phyloP scores from a whole-genome alignment of 2,113 vertebrate genomes.

The Nibea coibor region DNA sequence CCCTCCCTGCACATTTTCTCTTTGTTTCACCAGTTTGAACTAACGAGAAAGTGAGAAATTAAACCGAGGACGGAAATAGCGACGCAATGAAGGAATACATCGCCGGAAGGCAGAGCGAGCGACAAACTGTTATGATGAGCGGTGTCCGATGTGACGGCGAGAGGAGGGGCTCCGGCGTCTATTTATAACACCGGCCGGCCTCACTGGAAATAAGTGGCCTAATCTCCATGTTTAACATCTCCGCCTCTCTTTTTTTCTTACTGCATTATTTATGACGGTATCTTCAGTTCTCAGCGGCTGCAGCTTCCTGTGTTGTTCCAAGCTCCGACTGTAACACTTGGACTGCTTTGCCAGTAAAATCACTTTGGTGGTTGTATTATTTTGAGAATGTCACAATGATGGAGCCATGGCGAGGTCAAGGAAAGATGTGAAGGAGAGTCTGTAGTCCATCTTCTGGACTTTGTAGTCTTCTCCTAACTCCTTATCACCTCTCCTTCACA shows the following conservation, averaged over 20 bases:
- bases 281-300: too few species aligned
- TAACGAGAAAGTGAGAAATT: slow-evolving; percentile 26
- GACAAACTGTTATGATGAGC: slow-evolving; percentile 44
- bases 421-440: too few species aligned
- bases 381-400: slow-evolving; percentile 17
- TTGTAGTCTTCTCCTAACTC: too few species aligned
- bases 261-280: slow-evolving; percentile 17
- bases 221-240: slow-evolving; percentile 9
- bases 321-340: too few species aligned
- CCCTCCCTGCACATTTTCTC: background rate
- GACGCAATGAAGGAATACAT: slow-evolving; percentile 40
- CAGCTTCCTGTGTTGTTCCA: too few species aligned
- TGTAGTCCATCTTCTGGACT: too few species aligned
- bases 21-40: slow-evolving; percentile 8
- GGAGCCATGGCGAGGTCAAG: too few species aligned
- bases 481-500: too few species aligned
- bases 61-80: slow-evolving; percentile 31
- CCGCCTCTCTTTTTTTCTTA: background rate
- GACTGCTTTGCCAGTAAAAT: background rate
- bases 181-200: background rate
- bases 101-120: slow-evolving; percentile 12
- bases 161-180: slow-evolving; percentile 2
- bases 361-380: slow-evolving; percentile 8
- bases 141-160: slow-evolving; percentile 26
- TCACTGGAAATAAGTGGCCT: slow-evolving; percentile 20